phyloP scores from a whole-genome alignment of 2,113 vertebrate species.

The Dolichotis patagonum region DNA sequence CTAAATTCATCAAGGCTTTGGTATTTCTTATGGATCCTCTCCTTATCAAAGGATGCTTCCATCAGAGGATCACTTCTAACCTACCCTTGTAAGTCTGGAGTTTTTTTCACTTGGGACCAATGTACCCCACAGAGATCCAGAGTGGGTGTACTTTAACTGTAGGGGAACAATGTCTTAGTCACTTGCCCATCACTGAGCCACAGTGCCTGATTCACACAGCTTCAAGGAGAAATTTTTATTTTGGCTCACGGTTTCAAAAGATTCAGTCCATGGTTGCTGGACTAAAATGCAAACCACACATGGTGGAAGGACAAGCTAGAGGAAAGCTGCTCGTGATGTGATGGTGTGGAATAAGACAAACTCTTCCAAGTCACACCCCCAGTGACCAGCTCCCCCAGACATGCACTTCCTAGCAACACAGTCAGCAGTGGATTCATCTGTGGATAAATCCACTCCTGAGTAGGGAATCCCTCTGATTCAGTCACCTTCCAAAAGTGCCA shows the following conservation, averaged over 20 bases:
- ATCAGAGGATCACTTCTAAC: neutral
- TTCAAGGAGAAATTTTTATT: neutral
- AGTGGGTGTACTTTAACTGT: neutral
- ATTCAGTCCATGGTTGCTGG: neutral
- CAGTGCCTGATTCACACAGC: neutral
- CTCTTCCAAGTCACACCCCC: too few relatives aligned
- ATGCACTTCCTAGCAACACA: too few relatives aligned
- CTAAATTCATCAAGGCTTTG: neutral
- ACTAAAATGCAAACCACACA: neutral
- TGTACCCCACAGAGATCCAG: neutral
- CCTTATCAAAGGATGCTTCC: neutral
- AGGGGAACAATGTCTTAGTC: neutral
- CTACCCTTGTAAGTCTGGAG: neutral
- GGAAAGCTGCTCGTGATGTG: neutral
- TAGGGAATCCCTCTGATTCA: too few relatives aligned
- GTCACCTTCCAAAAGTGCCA: too few relatives aligned
- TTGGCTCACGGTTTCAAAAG: neutral
- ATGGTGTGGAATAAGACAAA: neutral
- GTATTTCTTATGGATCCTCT: accelerated
- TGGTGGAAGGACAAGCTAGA: neutral
- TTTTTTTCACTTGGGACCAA: neutral
- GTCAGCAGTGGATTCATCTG: too few relatives aligned
- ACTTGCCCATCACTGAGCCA: neutral
- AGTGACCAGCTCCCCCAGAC: too few relatives aligned
- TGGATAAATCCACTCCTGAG: too few relatives aligned